Conservation (phyloP, 2,888 invertebrate species). For the Chymomyza procnemis region DNA sequence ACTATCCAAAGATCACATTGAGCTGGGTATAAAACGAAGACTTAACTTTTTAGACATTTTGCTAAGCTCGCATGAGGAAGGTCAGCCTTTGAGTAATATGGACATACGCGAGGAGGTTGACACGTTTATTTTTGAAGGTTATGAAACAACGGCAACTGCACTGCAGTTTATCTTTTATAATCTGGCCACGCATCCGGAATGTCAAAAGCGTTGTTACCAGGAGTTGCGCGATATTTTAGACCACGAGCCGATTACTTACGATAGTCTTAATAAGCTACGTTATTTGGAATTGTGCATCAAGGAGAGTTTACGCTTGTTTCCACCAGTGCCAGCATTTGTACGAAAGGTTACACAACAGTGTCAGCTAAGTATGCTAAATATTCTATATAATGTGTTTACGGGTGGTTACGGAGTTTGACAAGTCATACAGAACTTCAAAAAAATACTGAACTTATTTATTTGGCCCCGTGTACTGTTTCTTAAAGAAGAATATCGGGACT, state of each 20-base stretch:
- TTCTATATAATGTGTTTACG: too few species aligned
- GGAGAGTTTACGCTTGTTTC: slow-evolving; percentile 35
- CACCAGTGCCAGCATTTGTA: slow-evolving; percentile 29
- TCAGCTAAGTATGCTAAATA: slow-evolving; percentile 2
- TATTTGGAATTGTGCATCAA: slow-evolving; percentile 43
- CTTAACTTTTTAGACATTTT: slow-evolving; percentile 7
- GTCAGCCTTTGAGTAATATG: not conserved
- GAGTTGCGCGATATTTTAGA: slow-evolving; percentile 23
- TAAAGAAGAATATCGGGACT: too few species aligned
- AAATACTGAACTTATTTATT: too few species aligned
- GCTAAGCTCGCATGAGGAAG: not conserved
- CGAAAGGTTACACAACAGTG: slow-evolving; percentile 9
- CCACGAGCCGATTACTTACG: slow-evolving; percentile 1
- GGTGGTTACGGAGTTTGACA: too few species aligned
- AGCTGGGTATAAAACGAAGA: not conserved
- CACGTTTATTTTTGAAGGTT: slow-evolving; percentile 21
- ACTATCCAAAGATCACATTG: not conserved
- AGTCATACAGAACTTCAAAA: too few species aligned
- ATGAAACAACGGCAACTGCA: slow-evolving; percentile 35
- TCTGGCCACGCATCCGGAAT: slow-evolving; percentile 28
- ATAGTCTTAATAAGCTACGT: slow-evolving; percentile 26
- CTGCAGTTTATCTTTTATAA: slow-evolving; percentile 24
- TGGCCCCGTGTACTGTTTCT: too few species aligned
- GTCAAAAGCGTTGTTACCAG: slow-evolving; percentile 29
- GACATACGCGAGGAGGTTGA: slow-evolving; percentile 16